Evolutionary conservation across 2,797 vertebrate species (phyloP).

Genomic region (Thaleichthys pacificus): DNA sequence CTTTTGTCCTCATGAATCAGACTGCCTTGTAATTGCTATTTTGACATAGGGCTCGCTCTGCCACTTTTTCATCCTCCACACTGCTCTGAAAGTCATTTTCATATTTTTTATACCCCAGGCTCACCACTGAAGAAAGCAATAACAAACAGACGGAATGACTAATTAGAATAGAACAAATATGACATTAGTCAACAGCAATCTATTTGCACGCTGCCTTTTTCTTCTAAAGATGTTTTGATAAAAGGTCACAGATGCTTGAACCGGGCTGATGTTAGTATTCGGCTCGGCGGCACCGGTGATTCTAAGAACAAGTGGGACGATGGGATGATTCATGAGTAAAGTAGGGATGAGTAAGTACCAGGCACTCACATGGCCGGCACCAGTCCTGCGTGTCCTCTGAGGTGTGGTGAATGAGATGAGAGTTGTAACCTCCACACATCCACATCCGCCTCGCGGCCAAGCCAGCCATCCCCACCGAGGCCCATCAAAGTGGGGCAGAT

Average conservation of each 20-base stretch:
- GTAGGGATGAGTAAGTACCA: not conserved
- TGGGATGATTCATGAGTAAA: conserved; percentile 5
- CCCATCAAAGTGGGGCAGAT: conserved; percentile 66
- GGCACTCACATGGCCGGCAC: not conserved
- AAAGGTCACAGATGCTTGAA: conserved; percentile 10
- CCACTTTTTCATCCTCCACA: conserved; percentile 12
- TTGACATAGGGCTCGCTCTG: conserved; percentile 55
- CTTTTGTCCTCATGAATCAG: conserved; percentile 61
- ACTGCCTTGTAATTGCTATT: conserved; percentile 65
- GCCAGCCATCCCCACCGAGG: conserved; percentile 2
- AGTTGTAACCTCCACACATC: not conserved
- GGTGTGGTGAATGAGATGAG: not conserved
- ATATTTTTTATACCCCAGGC: conserved; percentile 30
- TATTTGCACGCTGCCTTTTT: conserved; percentile 23
- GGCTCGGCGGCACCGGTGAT: not conserved
- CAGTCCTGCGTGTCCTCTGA: not conserved
- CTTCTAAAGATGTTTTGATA: conserved; percentile 20
- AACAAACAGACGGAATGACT: conserved; percentile 22
- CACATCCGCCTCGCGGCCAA: not conserved
- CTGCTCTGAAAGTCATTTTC: conserved; percentile 40
- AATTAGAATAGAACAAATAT: conserved; percentile 31
- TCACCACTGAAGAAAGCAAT: conserved; percentile 27
- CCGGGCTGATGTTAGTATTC: conserved; percentile 12
- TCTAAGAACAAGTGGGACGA: not conserved
- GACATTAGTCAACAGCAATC: conserved; percentile 34